These are phyloP conservation scores for Manacus vitellinus DNA, from an alignment of 2,113 vertebrate genomes.

Conservation along the genomic window DNA sequence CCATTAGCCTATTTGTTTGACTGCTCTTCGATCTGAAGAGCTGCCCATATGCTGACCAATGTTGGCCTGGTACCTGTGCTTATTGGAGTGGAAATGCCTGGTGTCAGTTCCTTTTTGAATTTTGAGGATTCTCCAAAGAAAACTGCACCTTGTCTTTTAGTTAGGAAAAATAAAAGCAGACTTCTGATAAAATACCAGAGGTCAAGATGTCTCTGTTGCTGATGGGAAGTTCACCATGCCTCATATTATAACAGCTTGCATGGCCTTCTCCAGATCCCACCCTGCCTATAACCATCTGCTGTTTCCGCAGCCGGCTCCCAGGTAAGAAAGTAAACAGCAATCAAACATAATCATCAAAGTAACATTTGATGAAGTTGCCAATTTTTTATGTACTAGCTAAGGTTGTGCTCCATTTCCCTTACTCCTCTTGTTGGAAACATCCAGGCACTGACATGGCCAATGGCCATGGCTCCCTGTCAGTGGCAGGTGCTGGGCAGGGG, in stretches of 20 bases:
- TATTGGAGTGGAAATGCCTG: background rate
- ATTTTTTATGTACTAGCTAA: background rate
- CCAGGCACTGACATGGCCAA: background rate
- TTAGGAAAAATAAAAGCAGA: background rate
- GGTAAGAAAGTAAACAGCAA: conserved; percentile 40
- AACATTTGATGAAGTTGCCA: conserved; percentile 42
- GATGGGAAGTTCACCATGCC: background rate
- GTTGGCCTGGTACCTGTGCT: no score
- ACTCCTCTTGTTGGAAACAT: background rate
- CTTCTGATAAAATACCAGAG: background rate
- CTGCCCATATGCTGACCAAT: background rate
- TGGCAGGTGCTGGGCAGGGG: background rate
- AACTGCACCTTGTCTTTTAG: background rate
- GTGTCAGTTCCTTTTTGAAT: background rate
- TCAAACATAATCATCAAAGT: background rate
- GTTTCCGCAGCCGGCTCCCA: background rate
- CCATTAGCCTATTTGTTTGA: background rate
- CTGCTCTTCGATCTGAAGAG: background rate
- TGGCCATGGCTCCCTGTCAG: background rate
- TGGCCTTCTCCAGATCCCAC: background rate
- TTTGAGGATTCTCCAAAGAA: background rate
- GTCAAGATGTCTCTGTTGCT: background rate
- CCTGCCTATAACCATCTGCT: conserved; percentile 15
- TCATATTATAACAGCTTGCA: background rate
- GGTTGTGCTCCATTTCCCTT: background rate